Base-by-base conservation (phyloP, 2,113 vertebrate genomes). In the Psophia crepitans region DNA sequence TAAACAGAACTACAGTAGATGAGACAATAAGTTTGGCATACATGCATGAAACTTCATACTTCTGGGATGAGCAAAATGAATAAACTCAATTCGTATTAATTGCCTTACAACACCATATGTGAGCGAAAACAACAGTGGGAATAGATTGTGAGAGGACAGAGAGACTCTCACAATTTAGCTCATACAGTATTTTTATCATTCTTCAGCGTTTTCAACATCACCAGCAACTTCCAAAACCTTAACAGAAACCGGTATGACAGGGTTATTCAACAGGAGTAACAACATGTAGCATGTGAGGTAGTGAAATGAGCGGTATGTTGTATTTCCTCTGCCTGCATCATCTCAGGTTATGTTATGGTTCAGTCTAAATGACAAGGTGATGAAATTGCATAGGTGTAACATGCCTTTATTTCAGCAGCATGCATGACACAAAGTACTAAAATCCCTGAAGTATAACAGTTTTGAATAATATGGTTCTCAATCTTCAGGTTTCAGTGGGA, bases 1-100 rank as follows among this genome's bases (percentile, higher is more conserved):
- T 93, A 97, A 96, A 94, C 65, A 86, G 39, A 87, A 48, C 56
- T 94, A 35, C 81, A 87, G 37, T 35, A 58, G 73, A 80, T 93
- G 90, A 84, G 89, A 89, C 79, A 85, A 94, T 97, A 93, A 84
- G 56, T 95, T 80, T 97, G 93, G 80, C 97, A 95, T 71, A 96
- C 39, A 70, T 65, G 37, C 58, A 48, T 83, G 74, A 97, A 94
- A 91, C 89, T 61, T 96, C 95, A 85, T 96, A 86, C 81, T 87
- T 95, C 53, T 93, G 78, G 54, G 80, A 96, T 97, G 90, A 94
- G 81, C 58, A 96, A 89, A 96, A 96, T 43, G 23, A 78, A 71
- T 51, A 89, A 89, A 82, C 54, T 58, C 75, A 39, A 30, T 65
- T 87, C 92, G 35, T 95, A 89, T 79, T 79, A 84, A 90, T 63